These are phyloP conservation scores for Anoncus sp. DNA, from an alignment of 2,888 invertebrate species.

Conservation along the genomic window DNA sequence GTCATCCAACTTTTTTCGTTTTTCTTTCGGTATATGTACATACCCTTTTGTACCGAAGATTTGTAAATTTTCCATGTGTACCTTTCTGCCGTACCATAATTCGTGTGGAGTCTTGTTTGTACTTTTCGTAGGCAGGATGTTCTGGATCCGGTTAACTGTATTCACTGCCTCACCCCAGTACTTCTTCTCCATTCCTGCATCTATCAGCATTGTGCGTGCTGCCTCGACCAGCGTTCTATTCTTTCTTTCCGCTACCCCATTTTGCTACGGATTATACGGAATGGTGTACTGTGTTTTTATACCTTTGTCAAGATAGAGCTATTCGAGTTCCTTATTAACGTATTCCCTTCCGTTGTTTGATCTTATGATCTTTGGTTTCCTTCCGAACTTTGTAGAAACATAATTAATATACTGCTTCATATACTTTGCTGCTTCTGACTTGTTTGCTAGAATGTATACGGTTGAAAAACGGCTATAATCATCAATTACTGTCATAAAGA, in stretches of 20 bases:
- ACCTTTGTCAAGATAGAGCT: conserved; percentile 67
- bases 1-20: conserved; percentile 57
- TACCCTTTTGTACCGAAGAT: conserved; percentile 65
- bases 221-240: conserved; percentile 68
- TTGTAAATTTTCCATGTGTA: conserved; percentile 58
- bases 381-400: conserved; percentile 55
- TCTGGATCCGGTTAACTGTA: conserved; percentile 64
- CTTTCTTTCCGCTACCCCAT: conserved; percentile 68
- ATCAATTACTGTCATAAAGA: conserved; percentile 74
- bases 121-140: conserved; percentile 57
- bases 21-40: conserved; percentile 59
- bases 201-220: conserved; percentile 66
- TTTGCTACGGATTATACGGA: conserved; percentile 67
- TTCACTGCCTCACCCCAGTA: conserved; percentile 70
- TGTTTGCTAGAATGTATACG: conserved; percentile 68
- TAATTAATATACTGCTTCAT: conserved; percentile 62
- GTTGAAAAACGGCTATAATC: conserved; percentile 73
- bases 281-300: conserved; percentile 67
- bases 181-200: conserved; percentile 59
- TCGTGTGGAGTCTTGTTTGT: conserved; percentile 64
- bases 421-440: conserved; percentile 64
- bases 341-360: conserved; percentile 73
- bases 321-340: conserved; percentile 53
- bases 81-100: conserved; percentile 61
- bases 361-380: conserved; percentile 61